Percentiles rank a stretch among this genome's conserved stretches.
Evolutionary conservation across 2,888 invertebrate species (phyloP).

Genomic region (Synergus laeviventris): DNA sequence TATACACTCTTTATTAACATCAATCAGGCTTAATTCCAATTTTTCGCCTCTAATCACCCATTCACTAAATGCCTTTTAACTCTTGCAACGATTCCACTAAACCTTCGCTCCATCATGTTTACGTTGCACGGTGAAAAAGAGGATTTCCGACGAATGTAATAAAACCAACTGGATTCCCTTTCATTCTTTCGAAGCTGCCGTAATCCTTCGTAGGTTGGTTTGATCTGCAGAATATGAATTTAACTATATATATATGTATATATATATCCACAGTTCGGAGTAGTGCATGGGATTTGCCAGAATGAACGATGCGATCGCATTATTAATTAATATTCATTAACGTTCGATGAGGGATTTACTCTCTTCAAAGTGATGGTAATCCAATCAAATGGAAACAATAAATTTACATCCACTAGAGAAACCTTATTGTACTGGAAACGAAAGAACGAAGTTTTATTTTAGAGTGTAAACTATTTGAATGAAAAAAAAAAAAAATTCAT

Average conservation of each 20-base stretch:
- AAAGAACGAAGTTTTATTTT: not conserved
- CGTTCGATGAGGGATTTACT: not conserved
- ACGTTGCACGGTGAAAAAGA: slow-evolving; percentile 32
- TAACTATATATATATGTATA: not conserved
- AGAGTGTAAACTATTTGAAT: not conserved
- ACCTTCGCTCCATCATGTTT: slow-evolving; percentile 19
- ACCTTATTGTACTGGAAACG: not conserved
- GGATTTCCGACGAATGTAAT: slow-evolving; percentile 53
- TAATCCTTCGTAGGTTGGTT: slow-evolving; percentile 56
- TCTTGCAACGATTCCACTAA: slow-evolving; percentile 24
- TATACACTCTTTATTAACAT: not conserved
- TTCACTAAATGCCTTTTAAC: slow-evolving; percentile 12
- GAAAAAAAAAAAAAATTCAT: not conserved
- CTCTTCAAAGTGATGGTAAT: not conserved
- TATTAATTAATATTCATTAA: slow-evolving; percentile 38
- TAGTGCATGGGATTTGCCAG: slow-evolving; percentile 28
- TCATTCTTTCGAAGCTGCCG: slow-evolving; percentile 54
- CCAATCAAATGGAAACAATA: slow-evolving; percentile 8
- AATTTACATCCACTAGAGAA: not conserved
- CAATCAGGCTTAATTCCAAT: not conserved
- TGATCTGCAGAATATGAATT: slow-evolving; percentile 36
- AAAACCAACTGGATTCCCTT: slow-evolving; percentile 55
- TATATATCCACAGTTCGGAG: slow-evolving; percentile 35
- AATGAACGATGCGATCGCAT: slow-evolving; percentile 31
- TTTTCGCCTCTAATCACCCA: not conserved